These are phyloP conservation scores for Hemichromis elongatus DNA, from an alignment of 2,113 vertebrate genomes.

Conservation along the genomic window DNA sequence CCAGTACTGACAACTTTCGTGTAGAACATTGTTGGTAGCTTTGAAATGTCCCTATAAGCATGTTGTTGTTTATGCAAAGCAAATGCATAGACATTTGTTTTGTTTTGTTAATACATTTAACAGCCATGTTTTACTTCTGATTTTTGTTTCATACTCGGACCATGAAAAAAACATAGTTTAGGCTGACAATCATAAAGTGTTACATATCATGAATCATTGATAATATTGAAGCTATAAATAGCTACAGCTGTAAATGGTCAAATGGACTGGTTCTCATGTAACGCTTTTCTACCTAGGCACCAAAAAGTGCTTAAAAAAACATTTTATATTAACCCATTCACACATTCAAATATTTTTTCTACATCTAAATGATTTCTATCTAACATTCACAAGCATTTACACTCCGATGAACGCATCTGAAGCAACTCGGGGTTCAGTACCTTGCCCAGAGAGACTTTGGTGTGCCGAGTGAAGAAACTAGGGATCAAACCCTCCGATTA, in stretches of 20 bases:
- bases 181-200: background rate
- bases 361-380: background rate
- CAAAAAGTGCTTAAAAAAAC: background rate
- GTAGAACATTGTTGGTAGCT: background rate
- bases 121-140: background rate
- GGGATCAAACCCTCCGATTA: background rate
- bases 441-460: background rate
- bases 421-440: background rate
- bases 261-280: background rate
- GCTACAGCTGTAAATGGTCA: background rate
- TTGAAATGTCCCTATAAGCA: background rate
- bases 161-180: background rate
- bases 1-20: background rate
- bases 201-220: background rate
- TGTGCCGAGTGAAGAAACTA: background rate
- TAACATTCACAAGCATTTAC: background rate
- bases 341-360: background rate
- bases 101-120: background rate
- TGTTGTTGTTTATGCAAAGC: background rate
- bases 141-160: background rate
- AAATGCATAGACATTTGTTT: background rate
- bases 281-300: background rate
- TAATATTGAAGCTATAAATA: background rate
- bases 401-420: rapidly evolving
- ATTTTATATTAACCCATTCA: background rate